Evolutionary conservation across 1,140 invertebrate genomes (phyloP), one percentile per base, ranked within the genome.

Genomic region (Cheumatopsyche charites): DNA sequence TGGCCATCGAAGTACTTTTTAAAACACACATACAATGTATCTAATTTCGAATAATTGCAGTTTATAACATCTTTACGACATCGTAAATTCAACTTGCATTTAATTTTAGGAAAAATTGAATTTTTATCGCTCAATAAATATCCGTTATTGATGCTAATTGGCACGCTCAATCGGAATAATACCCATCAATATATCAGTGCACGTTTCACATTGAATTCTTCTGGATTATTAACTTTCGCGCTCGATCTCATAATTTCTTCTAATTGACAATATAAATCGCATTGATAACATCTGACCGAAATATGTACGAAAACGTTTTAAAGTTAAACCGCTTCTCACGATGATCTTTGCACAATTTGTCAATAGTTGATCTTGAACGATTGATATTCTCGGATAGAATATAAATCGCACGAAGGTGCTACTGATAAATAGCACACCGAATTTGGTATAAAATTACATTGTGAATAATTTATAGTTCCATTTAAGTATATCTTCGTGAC

Each of bases 201-300:
- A 2, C 21, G n/a, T 6, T 9, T 58, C n/a, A 12, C 21, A 25
- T 19, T 58, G 25, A 58, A 58, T 36, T 58, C 55, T 58, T 23
- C 55, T 1, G 19, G 9, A 12, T 26, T 3, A 58, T 58, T 23
- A n/a, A 58, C 55, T 58, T 58, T 58, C 55, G 23, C 55, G 21
- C 23, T 58, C 21, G 55, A 58, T 58, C 55, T 58, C 19, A 58
- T 58, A 58, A 58, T 58, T 58, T 58, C 55, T 58, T 12, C 25
- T 58, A 58, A 58, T 58, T 58, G 55, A 58, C 11, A 6, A 9
- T 25, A 58, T 58, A 58, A 58, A 58, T 58, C 55, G 12, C 55
- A n/a, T 21, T 58, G 23, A 58, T 58, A 58, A 58, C 9, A 58
- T 52, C 47, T 52, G 47, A 52, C 47, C 47, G 29, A 36, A 36